Base-by-base conservation (phyloP, 2,113 vertebrate species). In the Etheostoma spectabile region DNA sequence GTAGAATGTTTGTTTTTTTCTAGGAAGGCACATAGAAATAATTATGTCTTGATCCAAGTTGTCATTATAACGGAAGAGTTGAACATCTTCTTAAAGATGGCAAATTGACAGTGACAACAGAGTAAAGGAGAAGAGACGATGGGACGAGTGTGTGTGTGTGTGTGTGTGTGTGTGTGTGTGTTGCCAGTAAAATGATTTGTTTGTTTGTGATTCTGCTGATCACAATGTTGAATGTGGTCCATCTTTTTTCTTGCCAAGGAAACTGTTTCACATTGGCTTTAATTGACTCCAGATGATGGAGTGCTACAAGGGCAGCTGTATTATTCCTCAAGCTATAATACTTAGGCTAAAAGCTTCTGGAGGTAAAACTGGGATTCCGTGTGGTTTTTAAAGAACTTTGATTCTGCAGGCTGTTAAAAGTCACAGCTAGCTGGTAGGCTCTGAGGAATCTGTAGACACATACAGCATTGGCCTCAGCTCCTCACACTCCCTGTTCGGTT, bases 381-480 rank as follows among this genome's bases (percentile, higher is more conserved):
- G 35, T 68, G 33, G n/a, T 48, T 80, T 62, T 57, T 16, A 55
- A 69, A 16, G 57, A 0, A 27, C 22, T 59, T 74, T 62, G 42
- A 62, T 70, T 46, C 5, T 5, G 46, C 38, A 61, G 18, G 63
- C 72, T 83, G 85, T 85, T 76, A 89, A 91, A 93, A 91, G 81
- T 93, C 84, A 75, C 93, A 94, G 88, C 81, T 90, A 85, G 80
- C 65, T 92, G 91, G 90, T 79, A 93, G 84, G 63, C 75, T 75
- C 68, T 86, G 74, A 91, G 92, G 92, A 94, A 93, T 92, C 87
- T 91, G 77, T 82, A 74, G 85, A 83, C 80, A 91, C 90, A 91
- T 87, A 86, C 74, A 84, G n/a, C 57, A 19, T 27, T 84, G 77
- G 79, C 80, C 79, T 81, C 49, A 45, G 53, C 56, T 81, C 78